A percentile compares a stretch with the other conserved stretches of the same genome.
phyloP scores from a whole-genome alignment of 2,113 vertebrate genomes.

The Hippolais icterina region DNA sequence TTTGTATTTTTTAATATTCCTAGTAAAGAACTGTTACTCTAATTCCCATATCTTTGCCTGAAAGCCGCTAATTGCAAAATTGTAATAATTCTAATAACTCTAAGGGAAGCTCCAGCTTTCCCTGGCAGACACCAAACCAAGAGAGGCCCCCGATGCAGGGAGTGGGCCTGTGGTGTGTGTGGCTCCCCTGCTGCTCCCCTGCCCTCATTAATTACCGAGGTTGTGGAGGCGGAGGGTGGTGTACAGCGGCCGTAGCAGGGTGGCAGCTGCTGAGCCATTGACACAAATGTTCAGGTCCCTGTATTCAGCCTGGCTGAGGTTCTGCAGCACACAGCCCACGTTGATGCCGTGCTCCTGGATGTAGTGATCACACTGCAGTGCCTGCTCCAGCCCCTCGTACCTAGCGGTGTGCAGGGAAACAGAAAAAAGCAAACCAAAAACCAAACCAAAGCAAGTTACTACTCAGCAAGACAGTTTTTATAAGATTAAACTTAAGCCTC shows the following conservation, averaged over 20 bases:
- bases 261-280: conserved; percentile 75
- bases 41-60: too few relatives aligned
- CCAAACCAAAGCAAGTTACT: neutral
- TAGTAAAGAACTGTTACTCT: too few relatives aligned
- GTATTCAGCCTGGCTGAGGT: conserved; percentile 75
- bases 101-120: too few relatives aligned
- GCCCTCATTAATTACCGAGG: conserved; percentile 69
- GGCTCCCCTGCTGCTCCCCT: neutral
- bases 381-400: conserved; percentile 74
- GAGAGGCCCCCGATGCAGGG: neutral
- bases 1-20: too few relatives aligned
- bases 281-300: conserved; percentile 84
- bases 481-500: neutral
- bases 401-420: conserved; percentile 44
- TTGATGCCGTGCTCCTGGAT: conserved; percentile 25
- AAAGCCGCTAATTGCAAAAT: too few relatives aligned
- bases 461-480: neutral
- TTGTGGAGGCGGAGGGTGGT: conserved; percentile 81
- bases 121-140: too few relatives aligned
- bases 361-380: conserved; percentile 76
- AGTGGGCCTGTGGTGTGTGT: fast-evolving
- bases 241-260: conserved; percentile 64
- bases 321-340: conserved; percentile 75
- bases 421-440: neutral
- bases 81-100: too few relatives aligned